These are phyloP conservation scores for Astur gentilis DNA, from an alignment of 2,113 vertebrate genomes.

Conservation along the genomic window DNA sequence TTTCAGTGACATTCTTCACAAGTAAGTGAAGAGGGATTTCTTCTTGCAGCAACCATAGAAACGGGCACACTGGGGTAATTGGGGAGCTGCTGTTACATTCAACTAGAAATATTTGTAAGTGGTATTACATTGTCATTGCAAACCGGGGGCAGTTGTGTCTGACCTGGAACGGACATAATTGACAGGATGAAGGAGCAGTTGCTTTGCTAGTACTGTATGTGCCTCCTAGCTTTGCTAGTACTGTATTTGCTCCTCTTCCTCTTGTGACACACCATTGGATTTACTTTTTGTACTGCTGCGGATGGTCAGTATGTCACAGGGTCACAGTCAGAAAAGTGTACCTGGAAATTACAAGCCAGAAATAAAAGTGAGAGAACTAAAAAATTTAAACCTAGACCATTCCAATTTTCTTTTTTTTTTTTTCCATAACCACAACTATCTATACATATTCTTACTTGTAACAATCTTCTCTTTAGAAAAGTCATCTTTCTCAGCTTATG, in stretches of 20 bases:
- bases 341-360: neutral
- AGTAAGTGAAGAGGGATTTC: neutral
- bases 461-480: neutral
- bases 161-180: neutral
- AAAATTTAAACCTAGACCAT: neutral
- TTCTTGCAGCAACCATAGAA: neutral
- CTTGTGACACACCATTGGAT: neutral
- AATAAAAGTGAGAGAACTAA: neutral
- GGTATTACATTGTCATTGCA: neutral
- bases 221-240: slow-evolving; percentile 49
- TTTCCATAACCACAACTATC: neutral
- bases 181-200: neutral
- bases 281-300: neutral
- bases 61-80: neutral
- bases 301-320: neutral
- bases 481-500: neutral
- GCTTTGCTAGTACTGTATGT: slow-evolving; percentile 40
- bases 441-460: neutral
- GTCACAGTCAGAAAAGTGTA: neutral
- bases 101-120: neutral
- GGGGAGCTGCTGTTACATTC: neutral
- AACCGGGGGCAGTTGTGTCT: neutral
- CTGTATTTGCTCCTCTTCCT: neutral
- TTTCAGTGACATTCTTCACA: neutral
- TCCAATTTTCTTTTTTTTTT: neutral